Conservation (phyloP, 1,140 invertebrate genomes). For the Archivesica marissinica region DNA sequence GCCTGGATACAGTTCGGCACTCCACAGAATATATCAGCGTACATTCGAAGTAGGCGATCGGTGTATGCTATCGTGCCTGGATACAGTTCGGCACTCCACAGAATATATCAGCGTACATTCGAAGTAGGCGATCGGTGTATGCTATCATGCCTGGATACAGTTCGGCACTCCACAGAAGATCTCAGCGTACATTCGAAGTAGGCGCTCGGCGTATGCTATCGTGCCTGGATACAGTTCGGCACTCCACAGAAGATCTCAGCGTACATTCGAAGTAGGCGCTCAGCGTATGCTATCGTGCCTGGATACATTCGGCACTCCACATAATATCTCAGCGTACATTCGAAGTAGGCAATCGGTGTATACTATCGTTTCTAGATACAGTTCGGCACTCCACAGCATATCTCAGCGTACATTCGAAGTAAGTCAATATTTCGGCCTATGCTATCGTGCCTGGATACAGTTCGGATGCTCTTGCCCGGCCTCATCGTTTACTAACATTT, state of each 20-base stretch:
- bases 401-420: neutral
- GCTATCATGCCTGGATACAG: too few relatives aligned
- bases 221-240: too few relatives aligned
- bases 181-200: neutral
- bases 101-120: too few relatives aligned
- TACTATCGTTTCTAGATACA: neutral
- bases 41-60: neutral
- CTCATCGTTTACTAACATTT: constrained; percentile 11
- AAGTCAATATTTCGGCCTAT: neutral
- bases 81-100: too few relatives aligned
- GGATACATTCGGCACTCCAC: neutral
- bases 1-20: too few relatives aligned
- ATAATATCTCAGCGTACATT: neutral
- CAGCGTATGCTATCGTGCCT: too few relatives aligned
- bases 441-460: neutral
- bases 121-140: too few relatives aligned
- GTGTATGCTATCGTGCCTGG: too few relatives aligned
- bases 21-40: too few relatives aligned
- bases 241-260: too few relatives aligned
- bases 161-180: too few relatives aligned
- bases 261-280: too few relatives aligned
- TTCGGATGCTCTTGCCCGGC: neutral
- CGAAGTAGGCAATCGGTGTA: neutral
- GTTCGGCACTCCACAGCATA: neutral
- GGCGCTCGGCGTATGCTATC: neutral